phyloP scores from a whole-genome alignment of 1,140 invertebrate species.

The Agrilus planipennis region DNA sequence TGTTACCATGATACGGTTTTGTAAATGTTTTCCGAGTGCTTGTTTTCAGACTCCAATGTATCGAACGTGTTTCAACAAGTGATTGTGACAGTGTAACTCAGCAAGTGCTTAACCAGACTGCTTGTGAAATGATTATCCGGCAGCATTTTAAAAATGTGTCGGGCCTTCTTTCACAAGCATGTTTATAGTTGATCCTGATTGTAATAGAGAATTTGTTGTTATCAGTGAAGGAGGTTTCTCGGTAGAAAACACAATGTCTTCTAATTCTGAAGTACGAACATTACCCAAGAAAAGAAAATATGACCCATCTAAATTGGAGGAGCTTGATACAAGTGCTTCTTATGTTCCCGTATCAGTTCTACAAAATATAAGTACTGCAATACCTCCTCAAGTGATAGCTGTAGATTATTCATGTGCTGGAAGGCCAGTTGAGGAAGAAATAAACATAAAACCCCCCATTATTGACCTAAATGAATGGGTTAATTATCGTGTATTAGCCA shows the following conservation, averaged over 20 bases:
- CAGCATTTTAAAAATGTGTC: too few relatives aligned
- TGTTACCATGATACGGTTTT: too few relatives aligned
- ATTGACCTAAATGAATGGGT: conserved; percentile 84
- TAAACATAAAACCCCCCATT: conserved; percentile 18
- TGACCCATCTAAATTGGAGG: conserved; percentile 70
- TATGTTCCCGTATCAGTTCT: conserved; percentile 30
- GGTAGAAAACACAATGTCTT: conserved; percentile 3
- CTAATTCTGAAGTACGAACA: conserved; percentile 39
- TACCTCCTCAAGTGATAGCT: conserved; percentile 45
- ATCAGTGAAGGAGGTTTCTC: too few relatives aligned
- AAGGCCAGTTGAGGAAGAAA: conserved; percentile 12
- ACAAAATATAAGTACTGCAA: conserved; percentile 22
- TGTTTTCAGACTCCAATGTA: too few relatives aligned
- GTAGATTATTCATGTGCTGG: conserved; percentile 44
- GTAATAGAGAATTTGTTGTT: too few relatives aligned
- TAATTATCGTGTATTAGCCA: conserved; percentile 80
- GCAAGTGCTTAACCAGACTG: too few relatives aligned
- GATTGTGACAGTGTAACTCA: too few relatives aligned
- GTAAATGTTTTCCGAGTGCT: too few relatives aligned
- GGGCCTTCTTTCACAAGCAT: too few relatives aligned
- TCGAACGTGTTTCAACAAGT: too few relatives aligned
- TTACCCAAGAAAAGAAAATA: conserved; percentile 84
- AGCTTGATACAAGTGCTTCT: conserved; percentile 27
- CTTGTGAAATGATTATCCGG: too few relatives aligned
- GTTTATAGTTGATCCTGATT: too few relatives aligned